Base-by-base conservation (phyloP, 2,888 invertebrate species). In the Fissipunctia ypsillon region DNA sequence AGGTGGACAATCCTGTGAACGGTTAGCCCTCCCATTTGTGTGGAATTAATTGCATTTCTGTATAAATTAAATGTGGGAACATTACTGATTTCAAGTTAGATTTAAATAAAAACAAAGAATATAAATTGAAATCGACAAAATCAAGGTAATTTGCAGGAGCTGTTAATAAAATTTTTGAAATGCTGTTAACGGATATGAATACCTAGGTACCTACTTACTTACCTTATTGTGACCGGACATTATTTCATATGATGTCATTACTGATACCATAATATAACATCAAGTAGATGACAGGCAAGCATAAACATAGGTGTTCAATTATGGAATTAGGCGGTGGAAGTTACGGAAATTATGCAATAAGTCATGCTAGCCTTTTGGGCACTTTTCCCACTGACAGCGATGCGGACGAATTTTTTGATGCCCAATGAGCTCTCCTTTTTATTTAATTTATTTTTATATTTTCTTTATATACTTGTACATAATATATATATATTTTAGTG, bases 1-100 rank as follows among this genome's bases (percentile, higher is more conserved):
- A 84, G 81, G 84, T 83, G 77, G 84, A 81, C 84, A 69, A 74
- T 67, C 64, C 48, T 67, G 69, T 66, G 69, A 65, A 74, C 59
- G 66, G 71, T 67, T 63, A 77, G 57, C 71, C 81, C 81, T 80
- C 78, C 81, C 81, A 84, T 73, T 78, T 69, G 43, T 73, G 41
- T 57, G 43, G 45, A 65, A 80, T 80, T 80, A 83, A 83, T 78
- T 80, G 52, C 73, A 76, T 80, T 80, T 73, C 57, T 69, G 64
- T 68, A 79, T 70, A 66, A 77, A 66, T 79, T 57, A 67, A 59
- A 77, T 43, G 56, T 75, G 41, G 35, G 61, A 63, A 75, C 63
- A 28, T 63, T 67, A 81, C 61, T 66, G 65, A 61, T 60, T 61
- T 63, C 63, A 60, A 25, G 50, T 45, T 57, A 45, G 73, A 35